Base-by-base conservation (phyloP, 1,140 invertebrate genomes). In the Drosophila ficusphila region DNA sequence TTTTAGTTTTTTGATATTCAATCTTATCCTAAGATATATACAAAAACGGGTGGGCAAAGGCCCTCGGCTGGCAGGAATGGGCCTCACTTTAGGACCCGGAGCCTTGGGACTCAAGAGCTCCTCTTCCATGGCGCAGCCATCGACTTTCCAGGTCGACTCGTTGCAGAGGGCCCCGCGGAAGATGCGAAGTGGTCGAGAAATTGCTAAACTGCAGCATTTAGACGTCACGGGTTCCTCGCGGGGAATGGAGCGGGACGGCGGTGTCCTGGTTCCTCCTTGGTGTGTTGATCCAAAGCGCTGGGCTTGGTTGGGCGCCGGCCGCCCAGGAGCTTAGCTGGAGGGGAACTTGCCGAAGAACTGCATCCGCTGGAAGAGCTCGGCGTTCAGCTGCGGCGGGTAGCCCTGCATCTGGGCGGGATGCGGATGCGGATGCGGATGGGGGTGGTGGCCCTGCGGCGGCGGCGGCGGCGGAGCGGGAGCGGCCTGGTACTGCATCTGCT, bases 321-420 rank as follows among this genome's bases (percentile, higher is more conserved):
- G n/a, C 21, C 33, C 23, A 25, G 12, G 11, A 27, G n/a, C 19
- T 77, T 91, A 91, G 62, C 89, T 91, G 49, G 74, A 64, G 27
- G 82, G 86, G 33, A 91, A 91, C 44, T 91, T 91, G 51, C 79
- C 79, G 49, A 90, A 91, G 65, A 90, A 89, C 65, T 91, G 90
- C 90, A 91, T 90, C 56, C 90, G 89, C 44, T 91, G 89, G 29
- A 85, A 90, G 4, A 90, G 18, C 34, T 91, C 90, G 16, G 89
- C 85, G 12, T 79, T 76, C 53, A 90, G 74, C 2, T 88, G 79
- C 0, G 58, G 41, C 2, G 72, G 72, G 48, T 83, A 76, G 0
- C 67, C 72, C 62, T 74, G 77, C 27, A 81, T 64, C 47, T 70
- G 71, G 3, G 56, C 64, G 11, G 61, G 76, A 54, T 61, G 73